Evolutionary conservation across 2,113 vertebrate species (phyloP).

Genomic region (Macaca fascicularis): T2T-MFA8v1.1 NC_088380.1:5098501-5099000

Average conservation of each 20-base stretch:
- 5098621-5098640: background rate
- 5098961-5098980: background rate
- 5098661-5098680: too few species aligned
- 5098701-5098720: background rate
- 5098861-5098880: too few species aligned
- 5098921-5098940: background rate
- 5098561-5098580: background rate
- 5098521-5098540: background rate
- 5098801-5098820: background rate
- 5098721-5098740: background rate
- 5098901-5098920: too few species aligned
- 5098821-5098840: background rate
- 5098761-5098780: background rate
- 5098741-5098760: too few species aligned
- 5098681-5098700: background rate
- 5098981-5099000: accelerated
- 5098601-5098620: background rate
- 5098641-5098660: background rate
- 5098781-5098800: background rate
- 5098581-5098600: background rate
- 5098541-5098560: background rate
- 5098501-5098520: background rate
- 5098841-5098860: accelerated
- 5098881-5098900: background rate
- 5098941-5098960: background rate